Conservation (phyloP, 2,113 vertebrate species). For the Eira barbara region DNA sequence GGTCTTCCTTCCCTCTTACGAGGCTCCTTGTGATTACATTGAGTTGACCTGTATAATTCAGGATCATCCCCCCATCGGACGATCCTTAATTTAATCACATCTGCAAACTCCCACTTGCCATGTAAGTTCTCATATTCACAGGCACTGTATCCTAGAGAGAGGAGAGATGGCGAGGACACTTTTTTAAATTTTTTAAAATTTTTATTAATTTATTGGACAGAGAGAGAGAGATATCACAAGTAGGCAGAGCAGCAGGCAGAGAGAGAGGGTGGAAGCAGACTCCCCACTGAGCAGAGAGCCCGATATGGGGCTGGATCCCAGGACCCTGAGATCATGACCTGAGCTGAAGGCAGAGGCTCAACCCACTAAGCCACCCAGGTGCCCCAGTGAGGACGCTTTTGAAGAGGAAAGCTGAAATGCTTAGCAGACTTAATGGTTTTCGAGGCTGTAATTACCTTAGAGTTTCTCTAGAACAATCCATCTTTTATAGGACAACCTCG, state of each 20-base stretch:
- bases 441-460: background rate
- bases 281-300: too few relatives aligned
- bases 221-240: too few relatives aligned
- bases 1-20: background rate
- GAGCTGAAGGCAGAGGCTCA: too few relatives aligned
- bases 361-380: too few relatives aligned
- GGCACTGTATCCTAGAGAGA: background rate
- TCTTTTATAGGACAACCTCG: background rate
- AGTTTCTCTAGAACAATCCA: background rate
- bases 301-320: too few relatives aligned
- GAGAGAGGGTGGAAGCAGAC: too few relatives aligned
- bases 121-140: background rate
- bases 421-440: background rate
- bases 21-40: background rate
- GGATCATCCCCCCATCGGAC: too few relatives aligned
- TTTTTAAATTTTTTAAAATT: background rate
- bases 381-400: background rate
- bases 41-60: background rate
- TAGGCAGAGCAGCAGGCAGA: too few relatives aligned
- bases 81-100: background rate
- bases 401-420: background rate
- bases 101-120: too few relatives aligned
- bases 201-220: too few relatives aligned
- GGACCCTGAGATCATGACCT: too few relatives aligned
- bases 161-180: fast-evolving